Base-by-base conservation (phyloP, 2,113 vertebrate species). In the Saccopteryx bilineata region DNA sequence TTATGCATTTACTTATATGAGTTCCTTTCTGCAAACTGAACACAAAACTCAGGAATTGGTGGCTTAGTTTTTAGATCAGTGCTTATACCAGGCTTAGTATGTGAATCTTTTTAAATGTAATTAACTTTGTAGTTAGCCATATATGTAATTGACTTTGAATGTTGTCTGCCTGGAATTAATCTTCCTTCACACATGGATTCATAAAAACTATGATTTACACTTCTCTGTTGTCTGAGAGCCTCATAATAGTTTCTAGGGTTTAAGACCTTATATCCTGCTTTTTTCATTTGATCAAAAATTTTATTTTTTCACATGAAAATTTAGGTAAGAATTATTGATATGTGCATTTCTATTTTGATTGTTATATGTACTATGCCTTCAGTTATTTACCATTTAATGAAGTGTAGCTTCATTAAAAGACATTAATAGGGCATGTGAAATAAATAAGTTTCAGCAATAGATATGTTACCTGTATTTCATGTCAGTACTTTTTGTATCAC, bases 281-380 rank as follows among this genome's bases (percentile, higher is more conserved):
- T 97, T 94, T 89, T 96, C 39, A 71, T 85, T 95, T 88, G 48
- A 96, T 94, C 95, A 78, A 58, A 96, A 93, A 71, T 90, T 93
- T 95, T 84, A 82, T 93, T 94, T 97, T 81, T 88, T 96, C 96
- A 92, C 95, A 97, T 81, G 96, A 97, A 98, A 97, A 92, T 93
- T 97, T 95, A 96, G 81, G 93, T 92, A 91, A 94, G 52, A 96
- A 81, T 96, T 96, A 84, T 89, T 97, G 95, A 90, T 88, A 97
- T 50, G 87, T 97, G 54, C 14, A 91, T 96, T 94, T 97, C 61
- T 84, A 52, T 96, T 96, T 96, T 96, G 78, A 46, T 90, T 93
- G 96, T 97, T 86, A 94, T 90, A 95, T 97, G 86, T 97, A 97
- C 95, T 97, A 85, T 96, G 96, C 97, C 97, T 98, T 98, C 95